Conservation (phyloP, 2,113 vertebrate species). For the Eleginops maclovinus region DNA sequence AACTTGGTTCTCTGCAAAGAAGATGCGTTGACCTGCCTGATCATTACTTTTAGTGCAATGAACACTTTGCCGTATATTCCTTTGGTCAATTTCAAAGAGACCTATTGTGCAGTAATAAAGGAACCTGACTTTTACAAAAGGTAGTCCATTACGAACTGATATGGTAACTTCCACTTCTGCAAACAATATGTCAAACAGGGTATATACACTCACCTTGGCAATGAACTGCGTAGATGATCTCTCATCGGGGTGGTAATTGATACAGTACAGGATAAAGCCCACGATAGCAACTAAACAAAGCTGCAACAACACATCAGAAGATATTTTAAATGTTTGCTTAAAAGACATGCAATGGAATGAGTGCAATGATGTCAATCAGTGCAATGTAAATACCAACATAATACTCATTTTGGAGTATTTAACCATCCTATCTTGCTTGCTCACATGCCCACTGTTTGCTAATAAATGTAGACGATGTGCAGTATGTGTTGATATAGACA, state of each 20-base stretch:
- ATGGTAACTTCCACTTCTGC: neutral
- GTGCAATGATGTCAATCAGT: too few species aligned
- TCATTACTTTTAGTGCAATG: neutral
- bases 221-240: constrained; percentile 89
- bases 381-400: constrained; percentile 1
- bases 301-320: constrained; percentile 77
- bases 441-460: neutral
- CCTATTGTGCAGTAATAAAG: too few species aligned
- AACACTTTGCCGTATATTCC: neutral
- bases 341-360: neutral
- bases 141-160: neutral
- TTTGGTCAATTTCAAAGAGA: neutral
- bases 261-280: constrained; percentile 91
- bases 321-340: constrained; percentile 1
- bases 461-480: neutral
- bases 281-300: constrained; percentile 90
- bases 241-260: constrained; percentile 91
- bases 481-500: constrained; percentile 1
- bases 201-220: constrained; percentile 86
- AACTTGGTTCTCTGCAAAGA: constrained; percentile 16
- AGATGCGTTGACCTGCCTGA: neutral
- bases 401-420: neutral
- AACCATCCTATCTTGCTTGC: neutral
- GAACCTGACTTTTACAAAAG: neutral
- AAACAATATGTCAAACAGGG: neutral